Base-by-base conservation (phyloP, 2,888 invertebrate genomes). In the Heliconius aoede region DNA sequence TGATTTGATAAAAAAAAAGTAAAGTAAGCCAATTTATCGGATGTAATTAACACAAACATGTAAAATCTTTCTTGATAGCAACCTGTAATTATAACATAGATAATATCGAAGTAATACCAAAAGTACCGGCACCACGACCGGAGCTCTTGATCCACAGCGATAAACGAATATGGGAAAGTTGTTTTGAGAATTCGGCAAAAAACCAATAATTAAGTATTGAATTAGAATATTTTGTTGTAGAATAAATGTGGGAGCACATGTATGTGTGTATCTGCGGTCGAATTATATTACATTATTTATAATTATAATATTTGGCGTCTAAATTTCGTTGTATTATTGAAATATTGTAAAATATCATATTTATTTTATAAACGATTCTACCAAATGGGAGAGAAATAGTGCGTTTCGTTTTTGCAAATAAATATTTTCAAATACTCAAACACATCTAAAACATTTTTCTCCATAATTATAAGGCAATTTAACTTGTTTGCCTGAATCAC, bases 11-110 rank as follows among this genome's bases (percentile, higher is more conserved):
- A 51, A 51, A 69, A n/a, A n/a, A n/a, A n/a, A n/a, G n/a, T 24
- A 30, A 72, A 72, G 26, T 55, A 32, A 32, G 9, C n/a, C 62
- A 64, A 64, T 30, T 62, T 51, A 72, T 72, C 77, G 67, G n/a
- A 55, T 58, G 62, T 78, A 78, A 79, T 78, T 74, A 79, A 67
- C 65, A 62, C 71, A 76, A 76, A 79, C 78, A 78, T 60, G 76
- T 64, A 78, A 78, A 76, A 74, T 73, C 74, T 32, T 64, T 76
- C 62, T 73, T 73, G 76, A 78, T 76, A 65, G 58, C 68, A 60
- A 73, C 72, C 55, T 69, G 55, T 72, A 72, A 72, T 72, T 76
- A 60, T 40, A 68, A 65, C 55, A 73, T 61, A 75, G 73, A 78
- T 77, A 62, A 30, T 71, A 79, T 73, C 67, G 28, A 65, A 69